These are phyloP conservation scores for Conger conger DNA, from an alignment of 2,113 vertebrate genomes.

Conservation along the genomic window DNA sequence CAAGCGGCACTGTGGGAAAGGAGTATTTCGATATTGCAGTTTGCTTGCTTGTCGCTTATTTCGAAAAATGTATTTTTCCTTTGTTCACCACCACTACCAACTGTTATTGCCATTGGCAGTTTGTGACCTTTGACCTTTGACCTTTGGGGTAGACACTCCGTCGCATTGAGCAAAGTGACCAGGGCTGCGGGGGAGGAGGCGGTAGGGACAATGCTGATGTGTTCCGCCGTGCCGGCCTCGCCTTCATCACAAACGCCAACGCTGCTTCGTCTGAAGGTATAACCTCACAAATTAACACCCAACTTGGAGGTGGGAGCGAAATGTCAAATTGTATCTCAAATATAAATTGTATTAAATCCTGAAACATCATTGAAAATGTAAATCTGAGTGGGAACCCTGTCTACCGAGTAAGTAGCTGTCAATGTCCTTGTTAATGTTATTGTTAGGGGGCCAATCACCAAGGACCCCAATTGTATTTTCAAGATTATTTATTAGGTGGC, in stretches of 20 bases:
- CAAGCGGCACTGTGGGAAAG: too few species aligned
- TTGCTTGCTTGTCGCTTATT: too few species aligned
- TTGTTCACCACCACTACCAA: background rate
- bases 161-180: constrained; percentile 79
- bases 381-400: too few species aligned
- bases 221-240: constrained; percentile 82
- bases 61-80: background rate
- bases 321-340: background rate
- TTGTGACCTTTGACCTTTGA: background rate
- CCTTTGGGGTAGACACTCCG: constrained; percentile 69
- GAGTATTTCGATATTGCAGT: too few species aligned
- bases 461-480: too few species aligned
- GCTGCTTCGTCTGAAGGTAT: constrained; percentile 42
- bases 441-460: too few species aligned
- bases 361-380: too few species aligned
- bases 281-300: too few species aligned
- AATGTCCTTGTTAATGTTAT: too few species aligned
- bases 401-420: too few species aligned
- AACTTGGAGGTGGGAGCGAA: background rate
- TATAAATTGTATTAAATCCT: too few species aligned
- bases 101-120: background rate
- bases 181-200: constrained; percentile 88
- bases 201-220: constrained; percentile 79
- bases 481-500: too few species aligned
- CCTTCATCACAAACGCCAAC: constrained; percentile 86